Base-by-base conservation (phyloP, 1,140 invertebrate genomes). In the Drosophila gunungcola region DNA sequence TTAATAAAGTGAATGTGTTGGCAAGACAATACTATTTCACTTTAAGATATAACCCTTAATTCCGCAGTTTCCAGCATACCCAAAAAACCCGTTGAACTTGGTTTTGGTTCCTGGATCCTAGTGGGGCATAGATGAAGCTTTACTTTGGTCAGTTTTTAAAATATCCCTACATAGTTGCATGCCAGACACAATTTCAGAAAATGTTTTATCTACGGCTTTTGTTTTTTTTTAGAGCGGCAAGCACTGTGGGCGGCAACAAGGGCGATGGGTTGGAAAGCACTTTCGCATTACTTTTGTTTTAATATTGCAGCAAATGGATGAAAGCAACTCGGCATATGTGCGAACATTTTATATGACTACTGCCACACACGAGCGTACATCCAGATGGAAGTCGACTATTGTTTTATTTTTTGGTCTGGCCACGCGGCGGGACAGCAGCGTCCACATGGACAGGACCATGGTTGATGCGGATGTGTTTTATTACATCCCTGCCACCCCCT, bases 201-300 rank as follows among this genome's bases (percentile, higher is more conserved):
- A 58, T 73, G 82, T 82, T 64, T 79, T 82, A 88, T 88, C 62
- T 86, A 68, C 32, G 45, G 51, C 16, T 70, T 70, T 70, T 70
- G 67, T 48, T 57, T 70, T 70, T 70, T 70, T 43, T 29, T 16
- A n/a, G 32, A 21, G 27, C 13, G 13, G 7, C 4, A 11, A 34
- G 29, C 3, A 27, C 16, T 21, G 25, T 10, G 39, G 41, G 13
- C 29, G 11, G 36, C 10, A 49, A 13, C 7, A 49, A 27, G 38
- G 13, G 53, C 38, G 38, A 63, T 53, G 55, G 64, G 55, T 55
- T 46, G 49, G 39, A 88, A 68, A 79, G 68, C 74, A 82, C 53
- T 79, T 69, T 82, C 48, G 60, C 68, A 75, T 86, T 82, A 83
- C 83, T 86, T 86, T 88, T 86, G 75, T 86, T 85, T 81, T 88